phyloP scores from a whole-genome alignment of 2,888 invertebrate species.

The Branchinecta sandiegonensis region DNA sequence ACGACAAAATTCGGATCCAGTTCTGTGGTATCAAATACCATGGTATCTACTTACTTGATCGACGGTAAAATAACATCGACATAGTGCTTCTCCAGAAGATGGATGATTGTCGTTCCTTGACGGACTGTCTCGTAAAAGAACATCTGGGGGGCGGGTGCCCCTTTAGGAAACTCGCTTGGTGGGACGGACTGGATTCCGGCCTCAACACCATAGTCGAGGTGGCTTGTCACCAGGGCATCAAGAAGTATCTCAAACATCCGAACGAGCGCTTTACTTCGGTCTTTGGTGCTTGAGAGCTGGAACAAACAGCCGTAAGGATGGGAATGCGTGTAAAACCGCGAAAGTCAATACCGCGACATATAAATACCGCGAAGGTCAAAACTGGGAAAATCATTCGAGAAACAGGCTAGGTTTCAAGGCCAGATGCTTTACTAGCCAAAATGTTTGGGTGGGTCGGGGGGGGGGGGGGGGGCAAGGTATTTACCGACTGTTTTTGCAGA shows the following conservation, averaged over 20 bases:
- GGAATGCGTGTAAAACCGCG: conserved; percentile 33
- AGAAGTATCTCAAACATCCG: conserved; percentile 69
- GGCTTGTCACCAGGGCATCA: conserved; percentile 71
- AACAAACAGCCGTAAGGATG: conserved; percentile 26
- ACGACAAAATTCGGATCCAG: too few relatives aligned
- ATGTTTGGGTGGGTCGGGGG: too few relatives aligned
- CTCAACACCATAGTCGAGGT: conserved; percentile 92
- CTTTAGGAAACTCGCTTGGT: conserved; percentile 51
- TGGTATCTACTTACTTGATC: conserved; percentile 49
- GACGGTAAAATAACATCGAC: conserved; percentile 75
- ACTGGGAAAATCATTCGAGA: conserved; percentile 38
- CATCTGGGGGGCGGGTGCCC: conserved; percentile 70
- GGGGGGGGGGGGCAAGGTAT: too few relatives aligned
- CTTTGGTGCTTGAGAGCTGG: conserved; percentile 60
- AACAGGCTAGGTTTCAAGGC: too few relatives aligned
- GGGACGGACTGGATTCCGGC: conserved; percentile 73
- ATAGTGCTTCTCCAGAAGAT: conserved; percentile 82
- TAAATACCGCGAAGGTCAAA: conserved; percentile 64
- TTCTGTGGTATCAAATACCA: too few relatives aligned
- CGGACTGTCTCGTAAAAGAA: conserved; percentile 87
- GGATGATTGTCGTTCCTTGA: conserved; percentile 82
- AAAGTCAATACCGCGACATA: conserved; percentile 70
- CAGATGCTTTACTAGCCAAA: too few relatives aligned
- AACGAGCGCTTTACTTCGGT: conserved; percentile 38
- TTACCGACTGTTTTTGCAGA: too few relatives aligned